These are phyloP conservation scores for Apodemia mormo DNA, from an alignment of 2,888 invertebrate species.

Conservation along the genomic window DNA sequence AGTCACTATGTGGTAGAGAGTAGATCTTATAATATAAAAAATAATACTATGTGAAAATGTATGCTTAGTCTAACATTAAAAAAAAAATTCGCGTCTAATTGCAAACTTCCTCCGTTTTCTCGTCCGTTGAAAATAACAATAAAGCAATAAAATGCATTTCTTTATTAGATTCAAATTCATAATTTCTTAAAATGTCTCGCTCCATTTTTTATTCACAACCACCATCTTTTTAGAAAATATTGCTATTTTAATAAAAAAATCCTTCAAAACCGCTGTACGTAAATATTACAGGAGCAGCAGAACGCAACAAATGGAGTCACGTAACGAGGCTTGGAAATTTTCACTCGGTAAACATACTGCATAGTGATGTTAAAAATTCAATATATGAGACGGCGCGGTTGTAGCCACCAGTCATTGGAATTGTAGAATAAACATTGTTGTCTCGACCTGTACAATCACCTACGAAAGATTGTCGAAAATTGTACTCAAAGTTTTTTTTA, in stretches of 20 bases:
- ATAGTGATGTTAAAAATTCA: constrained; percentile 60
- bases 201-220: neutral
- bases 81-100: too few relatives aligned
- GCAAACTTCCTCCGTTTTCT: too few relatives aligned
- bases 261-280: constrained; percentile 28
- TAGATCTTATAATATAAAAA: too few relatives aligned
- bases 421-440: constrained; percentile 11
- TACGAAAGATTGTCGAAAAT: neutral
- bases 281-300: constrained; percentile 35
- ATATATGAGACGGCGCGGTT: constrained; percentile 36
- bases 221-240: neutral
- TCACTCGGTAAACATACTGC: constrained; percentile 38
- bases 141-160: too few relatives aligned
- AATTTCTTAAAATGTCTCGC: too few relatives aligned
- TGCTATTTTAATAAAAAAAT: constrained; percentile 21
- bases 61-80: too few relatives aligned
- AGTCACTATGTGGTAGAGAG: too few relatives aligned
- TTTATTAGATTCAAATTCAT: too few relatives aligned
- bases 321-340: constrained; percentile 58
- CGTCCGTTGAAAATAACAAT: too few relatives aligned
- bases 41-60: too few relatives aligned
- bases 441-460: neutral
- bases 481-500: too few relatives aligned
- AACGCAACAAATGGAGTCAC: constrained; percentile 42
- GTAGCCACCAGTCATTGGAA: constrained; percentile 15